phyloP scores from a whole-genome alignment of 2,113 vertebrate genomes.

The Apistogramma diplotaenia region DNA sequence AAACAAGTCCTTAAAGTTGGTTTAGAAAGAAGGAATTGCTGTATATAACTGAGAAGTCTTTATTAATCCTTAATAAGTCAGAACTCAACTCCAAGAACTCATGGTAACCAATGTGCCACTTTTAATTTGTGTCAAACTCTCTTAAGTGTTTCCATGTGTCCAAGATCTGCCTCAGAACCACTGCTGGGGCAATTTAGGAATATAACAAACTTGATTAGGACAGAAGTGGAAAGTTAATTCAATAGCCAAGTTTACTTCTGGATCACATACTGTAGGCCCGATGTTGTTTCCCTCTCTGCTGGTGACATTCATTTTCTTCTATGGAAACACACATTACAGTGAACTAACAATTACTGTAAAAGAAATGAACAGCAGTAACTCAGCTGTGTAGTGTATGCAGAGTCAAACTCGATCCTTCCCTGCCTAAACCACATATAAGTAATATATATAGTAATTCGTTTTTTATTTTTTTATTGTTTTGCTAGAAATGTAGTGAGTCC shows the following conservation, averaged over 20 bases:
- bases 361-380: not conserved
- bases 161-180: not conserved
- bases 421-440: not conserved
- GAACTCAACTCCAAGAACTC: not conserved
- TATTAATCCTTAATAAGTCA: not conserved
- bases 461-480: not conserved
- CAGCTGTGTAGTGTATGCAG: not conserved
- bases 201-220: not conserved
- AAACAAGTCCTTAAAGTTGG: not conserved
- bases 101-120: not conserved
- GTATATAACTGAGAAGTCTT: too few relatives aligned
- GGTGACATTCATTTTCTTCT: not conserved
- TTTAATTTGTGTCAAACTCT: not conserved
- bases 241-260: not conserved
- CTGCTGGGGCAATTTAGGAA: not conserved
- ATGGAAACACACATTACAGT: not conserved
- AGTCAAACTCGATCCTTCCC: not conserved
- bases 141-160: not conserved
- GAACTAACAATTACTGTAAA: not conserved
- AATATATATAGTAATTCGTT: not conserved
- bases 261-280: not conserved
- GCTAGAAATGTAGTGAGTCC: not conserved
- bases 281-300: not conserved
- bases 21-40: not conserved
- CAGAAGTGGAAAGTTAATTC: not conserved